These are phyloP conservation scores for Procambarus clarkii DNA, from an alignment of 1,140 invertebrate species.

Conservation along the genomic window DNA sequence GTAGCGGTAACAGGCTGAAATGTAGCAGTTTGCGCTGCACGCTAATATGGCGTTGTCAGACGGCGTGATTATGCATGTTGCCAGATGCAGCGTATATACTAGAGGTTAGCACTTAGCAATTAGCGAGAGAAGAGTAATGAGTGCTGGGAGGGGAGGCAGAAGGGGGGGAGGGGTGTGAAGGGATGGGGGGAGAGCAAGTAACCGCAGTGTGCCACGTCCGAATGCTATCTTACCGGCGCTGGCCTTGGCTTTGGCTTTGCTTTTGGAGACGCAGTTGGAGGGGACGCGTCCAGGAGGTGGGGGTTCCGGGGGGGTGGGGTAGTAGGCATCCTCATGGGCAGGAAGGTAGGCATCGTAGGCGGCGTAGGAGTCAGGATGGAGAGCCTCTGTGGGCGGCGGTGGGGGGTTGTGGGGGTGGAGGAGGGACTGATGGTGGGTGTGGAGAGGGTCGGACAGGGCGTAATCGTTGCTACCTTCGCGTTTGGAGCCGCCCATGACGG, in stretches of 20 bases:
- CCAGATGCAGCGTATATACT: not conserved
- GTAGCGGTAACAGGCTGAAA: not conserved
- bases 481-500: slow-evolving; percentile 56
- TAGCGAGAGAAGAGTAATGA: slow-evolving; percentile 18
- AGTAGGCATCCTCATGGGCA: slow-evolving; percentile 65
- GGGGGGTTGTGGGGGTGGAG: slow-evolving; percentile 37
- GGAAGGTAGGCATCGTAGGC: slow-evolving; percentile 63
- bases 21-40: not conserved
- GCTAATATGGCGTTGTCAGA: not conserved
- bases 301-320: slow-evolving; percentile 56
- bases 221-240: slow-evolving; percentile 57
- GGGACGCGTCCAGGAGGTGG: slow-evolving; percentile 45
- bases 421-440: slow-evolving; percentile 35
- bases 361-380: slow-evolving; percentile 37
- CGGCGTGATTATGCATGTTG: not conserved
- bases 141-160: not conserved
- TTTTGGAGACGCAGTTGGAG: slow-evolving; percentile 46
- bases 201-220: slow-evolving; percentile 19
- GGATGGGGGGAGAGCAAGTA: not conserved
- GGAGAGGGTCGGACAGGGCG: slow-evolving; percentile 38
- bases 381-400: slow-evolving; percentile 35
- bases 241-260: slow-evolving; percentile 61
- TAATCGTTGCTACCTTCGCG: slow-evolving; percentile 67
- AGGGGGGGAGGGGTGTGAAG: too few relatives aligned
- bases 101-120: not conserved